Conservation (phyloP, 2,888 invertebrate genomes). For the Chaitophorus viminalis region DNA sequence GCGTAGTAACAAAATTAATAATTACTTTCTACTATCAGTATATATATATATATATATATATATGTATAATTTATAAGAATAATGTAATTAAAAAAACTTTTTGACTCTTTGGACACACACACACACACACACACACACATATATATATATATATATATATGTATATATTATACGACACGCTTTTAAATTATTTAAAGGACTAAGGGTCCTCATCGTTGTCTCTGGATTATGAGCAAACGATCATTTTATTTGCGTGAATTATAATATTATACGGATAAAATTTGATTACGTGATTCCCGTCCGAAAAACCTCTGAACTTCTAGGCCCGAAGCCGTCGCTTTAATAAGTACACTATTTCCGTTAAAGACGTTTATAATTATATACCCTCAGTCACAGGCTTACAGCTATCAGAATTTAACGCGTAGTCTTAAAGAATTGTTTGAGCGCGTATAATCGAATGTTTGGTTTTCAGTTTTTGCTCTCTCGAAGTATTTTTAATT, state of each 20-base stretch:
- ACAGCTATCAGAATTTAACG: background rate
- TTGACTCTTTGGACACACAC: background rate
- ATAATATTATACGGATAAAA: background rate
- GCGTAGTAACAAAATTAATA: background rate
- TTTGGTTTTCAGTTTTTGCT: background rate
- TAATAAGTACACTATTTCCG: background rate
- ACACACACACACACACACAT: too few relatives aligned
- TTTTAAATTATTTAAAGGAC: too few relatives aligned
- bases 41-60: background rate
- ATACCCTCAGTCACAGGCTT: too few relatives aligned
- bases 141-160: too few relatives aligned
- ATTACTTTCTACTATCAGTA: background rate
- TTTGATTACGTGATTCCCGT: background rate
- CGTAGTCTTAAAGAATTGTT: background rate
- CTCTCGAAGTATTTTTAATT: background rate
- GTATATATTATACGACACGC: background rate
- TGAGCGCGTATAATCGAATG: background rate
- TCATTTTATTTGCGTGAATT: background rate
- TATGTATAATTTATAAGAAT: background rate
- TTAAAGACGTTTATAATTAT: too few relatives aligned
- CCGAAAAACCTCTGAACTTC: background rate
- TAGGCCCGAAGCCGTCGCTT: background rate
- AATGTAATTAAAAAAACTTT: background rate
- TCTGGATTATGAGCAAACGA: background rate
- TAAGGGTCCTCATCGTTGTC: background rate